Base-by-base conservation (phyloP, 2,113 vertebrate species). In the Rhynchopsitta pachyrhyncha region DNA sequence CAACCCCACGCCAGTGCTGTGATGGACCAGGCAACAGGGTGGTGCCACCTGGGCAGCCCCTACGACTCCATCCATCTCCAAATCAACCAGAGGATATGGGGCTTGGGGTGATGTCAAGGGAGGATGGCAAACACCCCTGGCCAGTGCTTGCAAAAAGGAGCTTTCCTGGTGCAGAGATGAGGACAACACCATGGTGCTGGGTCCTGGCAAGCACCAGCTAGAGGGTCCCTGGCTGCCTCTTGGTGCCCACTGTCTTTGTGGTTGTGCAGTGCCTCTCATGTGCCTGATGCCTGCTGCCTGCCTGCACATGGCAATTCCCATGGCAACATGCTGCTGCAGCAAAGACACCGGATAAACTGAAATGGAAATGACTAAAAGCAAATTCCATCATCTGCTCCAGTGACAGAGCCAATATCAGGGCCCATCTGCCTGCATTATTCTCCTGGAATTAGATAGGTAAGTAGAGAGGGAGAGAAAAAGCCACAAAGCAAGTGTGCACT, bases 21-120 rank as follows among this genome's bases (percentile, higher is more conserved):
- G n/a, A 4, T 4, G 63, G 70, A 28, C 16, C 0, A 1, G 31
- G 37, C 25, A 19, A 31, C 4, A 7, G 24, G 25, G 28, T 2
- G 28, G 8, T 79, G 41, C 46, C 31, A 6, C 3, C 0, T 31
- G 2, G 25, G 17, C 47, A 41, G 62, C 37, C 37, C 57, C 76
- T 17, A 12, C 3, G 2, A 29, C 79, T n/a, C 62, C 69, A 4
- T 14, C 57, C 79, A 16, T 6, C 52, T 11, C 63, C 17, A 3
- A 13, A 18, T 14, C 16, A 17, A 1, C 1, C 0, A 0, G 46
- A 60, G 22, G 9, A 10, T 42, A 6, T 4, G 57, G 35, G 35
- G 3, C 9, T 19, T 0, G 1, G 44, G 12, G 8, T 6, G 55
- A 13, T 49, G 57, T 10, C 29, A 11, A 14, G 49, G n/a, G 10